These are phyloP conservation scores for Pseudolaguvia tuberculata DNA, from an alignment of 2,113 vertebrate species.

Conservation along the genomic window DNA sequence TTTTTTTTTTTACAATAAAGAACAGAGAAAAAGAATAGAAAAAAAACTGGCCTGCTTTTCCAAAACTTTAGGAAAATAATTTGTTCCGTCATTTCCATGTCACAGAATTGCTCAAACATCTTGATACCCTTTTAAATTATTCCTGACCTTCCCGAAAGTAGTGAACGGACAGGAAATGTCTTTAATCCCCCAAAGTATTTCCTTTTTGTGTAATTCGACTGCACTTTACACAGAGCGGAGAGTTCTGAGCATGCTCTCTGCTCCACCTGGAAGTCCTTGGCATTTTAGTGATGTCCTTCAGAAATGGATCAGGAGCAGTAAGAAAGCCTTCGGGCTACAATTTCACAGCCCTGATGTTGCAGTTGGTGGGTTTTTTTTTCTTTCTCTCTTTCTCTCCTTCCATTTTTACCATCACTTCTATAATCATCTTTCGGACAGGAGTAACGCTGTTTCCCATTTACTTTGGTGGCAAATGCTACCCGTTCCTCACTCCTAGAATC, in stretches of 20 bases:
- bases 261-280: constrained; percentile 31
- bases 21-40: too few species aligned
- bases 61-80: too few species aligned
- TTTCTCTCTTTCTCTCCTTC: not conserved
- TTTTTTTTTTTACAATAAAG: too few species aligned
- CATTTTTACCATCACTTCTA: constrained; percentile 29
- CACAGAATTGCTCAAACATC: not conserved
- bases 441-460: constrained; percentile 12
- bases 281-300: constrained; percentile 30
- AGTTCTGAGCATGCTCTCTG: not conserved
- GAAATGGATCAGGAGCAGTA: constrained; percentile 10
- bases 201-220: constrained; percentile 13
- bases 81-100: not conserved
- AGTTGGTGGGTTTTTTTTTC: constrained; percentile 12
- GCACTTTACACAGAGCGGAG: not conserved
- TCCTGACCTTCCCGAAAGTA: not conserved
- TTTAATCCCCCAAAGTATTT: constrained; percentile 12
- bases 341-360: constrained; percentile 32
- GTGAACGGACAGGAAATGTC: not conserved
- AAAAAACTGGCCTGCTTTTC: too few species aligned
- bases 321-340: constrained; percentile 42
- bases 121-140: not conserved
- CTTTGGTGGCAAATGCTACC: constrained; percentile 6
- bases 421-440: constrained; percentile 43
- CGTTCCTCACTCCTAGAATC: not conserved